These are phyloP conservation scores for Notothenia rossii DNA, from an alignment of 2,113 vertebrate genomes.

Conservation along the genomic window DNA sequence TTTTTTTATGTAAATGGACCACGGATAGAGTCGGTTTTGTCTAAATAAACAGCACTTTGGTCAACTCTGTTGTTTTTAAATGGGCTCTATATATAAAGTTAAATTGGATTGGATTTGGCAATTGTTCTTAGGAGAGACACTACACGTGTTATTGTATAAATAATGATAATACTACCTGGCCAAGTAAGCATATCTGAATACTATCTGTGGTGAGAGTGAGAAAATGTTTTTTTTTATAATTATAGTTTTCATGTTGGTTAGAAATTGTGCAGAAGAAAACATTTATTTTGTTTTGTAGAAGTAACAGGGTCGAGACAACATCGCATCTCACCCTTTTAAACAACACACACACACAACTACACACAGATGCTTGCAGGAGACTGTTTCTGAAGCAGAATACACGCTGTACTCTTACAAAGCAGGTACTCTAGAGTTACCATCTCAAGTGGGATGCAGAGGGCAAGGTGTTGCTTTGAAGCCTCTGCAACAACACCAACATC, in stretches of 20 bases:
- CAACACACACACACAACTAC: conserved; percentile 15
- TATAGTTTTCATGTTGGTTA: not conserved
- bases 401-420: conserved; percentile 36
- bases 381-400: conserved; percentile 33
- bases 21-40: too few relatives aligned
- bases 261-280: conserved; percentile 30
- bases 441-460: conserved; percentile 59
- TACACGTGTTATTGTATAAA: not conserved
- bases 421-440: conserved; percentile 50
- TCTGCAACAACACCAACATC: conserved; percentile 66
- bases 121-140: not conserved
- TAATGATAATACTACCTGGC: too few relatives aligned
- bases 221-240: too few relatives aligned
- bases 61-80: too few relatives aligned
- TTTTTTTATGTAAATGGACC: too few relatives aligned
- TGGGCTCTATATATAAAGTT: too few relatives aligned
- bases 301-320: conserved; percentile 19
- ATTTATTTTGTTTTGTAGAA: conserved; percentile 10
- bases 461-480: conserved; percentile 70
- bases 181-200: too few relatives aligned
- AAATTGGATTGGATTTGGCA: not conserved
- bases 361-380: conserved; percentile 43
- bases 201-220: too few relatives aligned
- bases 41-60: too few relatives aligned
- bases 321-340: too few relatives aligned